Evolutionary conservation across 2,888 invertebrate genomes (phyloP).

Genomic region (Lithophane leautieri): DNA sequence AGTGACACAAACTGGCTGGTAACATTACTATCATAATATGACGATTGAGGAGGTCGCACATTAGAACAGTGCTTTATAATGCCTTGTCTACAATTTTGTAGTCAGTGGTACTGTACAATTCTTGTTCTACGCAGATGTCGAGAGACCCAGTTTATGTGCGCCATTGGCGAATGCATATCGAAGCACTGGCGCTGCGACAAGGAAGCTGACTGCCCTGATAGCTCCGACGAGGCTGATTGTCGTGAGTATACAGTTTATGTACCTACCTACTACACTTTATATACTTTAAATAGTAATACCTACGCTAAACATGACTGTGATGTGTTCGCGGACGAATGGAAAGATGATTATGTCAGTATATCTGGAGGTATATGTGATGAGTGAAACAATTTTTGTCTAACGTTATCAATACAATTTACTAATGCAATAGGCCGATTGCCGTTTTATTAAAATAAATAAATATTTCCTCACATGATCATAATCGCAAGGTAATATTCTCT

Average conservation of each 20-base stretch:
- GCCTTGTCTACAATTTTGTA: background rate
- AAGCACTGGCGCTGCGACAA: slow-evolving; percentile 94
- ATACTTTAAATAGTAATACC: background rate
- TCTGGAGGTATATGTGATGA: background rate
- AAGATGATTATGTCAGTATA: background rate
- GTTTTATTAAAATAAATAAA: background rate
- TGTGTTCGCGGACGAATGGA: background rate
- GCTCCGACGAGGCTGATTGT: slow-evolving; percentile 93
- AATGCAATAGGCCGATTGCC: background rate
- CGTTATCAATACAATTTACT: background rate
- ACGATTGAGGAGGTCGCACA: background rate
- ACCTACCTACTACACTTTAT: slow-evolving; percentile 1
- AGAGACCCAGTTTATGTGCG: slow-evolving; percentile 93
- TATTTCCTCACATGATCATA: background rate
- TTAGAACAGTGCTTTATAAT: background rate
- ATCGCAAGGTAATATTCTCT: background rate
- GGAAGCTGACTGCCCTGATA: slow-evolving; percentile 94
- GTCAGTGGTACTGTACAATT: slow-evolving; percentile 17
- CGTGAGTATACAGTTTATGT: slow-evolving; percentile 84
- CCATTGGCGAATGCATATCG: slow-evolving; percentile 93
- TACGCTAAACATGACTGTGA: background rate
- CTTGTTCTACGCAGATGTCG: slow-evolving; percentile 89
- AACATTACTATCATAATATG: background rate
- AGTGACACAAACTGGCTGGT: background rate
- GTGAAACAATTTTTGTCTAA: background rate